Conservation (phyloP, 2,113 vertebrate genomes). For the Poeciliopsis turrubarensis region DNA sequence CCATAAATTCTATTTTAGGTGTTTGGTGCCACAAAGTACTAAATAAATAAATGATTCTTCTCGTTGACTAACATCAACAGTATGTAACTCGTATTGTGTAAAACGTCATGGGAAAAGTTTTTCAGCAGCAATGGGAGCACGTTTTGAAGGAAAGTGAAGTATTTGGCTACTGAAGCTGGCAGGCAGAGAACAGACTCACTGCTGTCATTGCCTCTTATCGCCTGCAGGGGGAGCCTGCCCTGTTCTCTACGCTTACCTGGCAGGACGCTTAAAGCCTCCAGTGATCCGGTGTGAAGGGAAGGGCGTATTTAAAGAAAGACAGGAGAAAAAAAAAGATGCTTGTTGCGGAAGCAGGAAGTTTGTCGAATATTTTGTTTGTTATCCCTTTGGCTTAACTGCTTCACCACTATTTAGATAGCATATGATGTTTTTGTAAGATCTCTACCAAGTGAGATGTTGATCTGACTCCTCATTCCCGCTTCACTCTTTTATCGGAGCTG, state of each 20-base stretch:
- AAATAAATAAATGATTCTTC: slow-evolving; percentile 74
- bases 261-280: slow-evolving; percentile 62
- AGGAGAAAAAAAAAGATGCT: slow-evolving; percentile 14
- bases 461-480: slow-evolving; percentile 64
- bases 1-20: slow-evolving; percentile 82
- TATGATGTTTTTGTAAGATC: slow-evolving; percentile 25
- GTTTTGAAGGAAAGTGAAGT: slow-evolving; percentile 44
- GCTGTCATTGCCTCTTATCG: slow-evolving; percentile 63
- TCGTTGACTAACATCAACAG: slow-evolving; percentile 74
- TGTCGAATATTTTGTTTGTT: slow-evolving; percentile 65
- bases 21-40: slow-evolving; percentile 79
- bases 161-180: slow-evolving; percentile 52
- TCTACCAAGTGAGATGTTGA: slow-evolving; percentile 58
- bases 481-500: slow-evolving; percentile 56
- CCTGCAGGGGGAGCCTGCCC: slow-evolving; percentile 62
- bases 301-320: slow-evolving; percentile 28
- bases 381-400: slow-evolving; percentile 65
- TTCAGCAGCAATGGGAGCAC: slow-evolving; percentile 50
- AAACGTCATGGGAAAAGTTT: slow-evolving; percentile 63
- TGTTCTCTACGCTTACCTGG: slow-evolving; percentile 69
- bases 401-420: slow-evolving; percentile 59
- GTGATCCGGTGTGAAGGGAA: slow-evolving; percentile 63
- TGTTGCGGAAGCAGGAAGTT: slow-evolving; percentile 40
- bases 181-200: slow-evolving; percentile 56
- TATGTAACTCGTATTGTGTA: slow-evolving; percentile 77